These are phyloP conservation scores for Cyprinella venusta DNA, from an alignment of 2,797 vertebrate genomes.

Conservation along the genomic window DNA sequence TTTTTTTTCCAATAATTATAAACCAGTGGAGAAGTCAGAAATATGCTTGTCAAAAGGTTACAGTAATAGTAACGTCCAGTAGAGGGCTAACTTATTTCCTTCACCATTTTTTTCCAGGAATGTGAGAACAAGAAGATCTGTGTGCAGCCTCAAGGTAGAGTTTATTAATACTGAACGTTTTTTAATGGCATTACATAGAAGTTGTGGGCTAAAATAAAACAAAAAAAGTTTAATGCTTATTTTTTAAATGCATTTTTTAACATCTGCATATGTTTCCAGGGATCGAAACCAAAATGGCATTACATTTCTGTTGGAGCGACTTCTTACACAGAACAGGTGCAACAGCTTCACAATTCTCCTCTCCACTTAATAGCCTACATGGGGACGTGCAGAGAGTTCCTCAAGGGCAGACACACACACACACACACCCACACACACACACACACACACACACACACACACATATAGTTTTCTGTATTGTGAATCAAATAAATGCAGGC, in stretches of 20 bases:
- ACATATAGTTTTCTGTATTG: too few species aligned
- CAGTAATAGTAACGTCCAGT: background rate
- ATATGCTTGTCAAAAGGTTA: background rate
- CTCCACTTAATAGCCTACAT: background rate
- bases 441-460: too few species aligned
- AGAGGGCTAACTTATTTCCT: background rate
- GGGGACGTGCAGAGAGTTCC: too few species aligned
- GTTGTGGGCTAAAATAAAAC: background rate
- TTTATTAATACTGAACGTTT: conserved; percentile 23
- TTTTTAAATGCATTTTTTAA: background rate
- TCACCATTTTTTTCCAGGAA: conserved; percentile 74
- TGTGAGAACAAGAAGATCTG: conserved; percentile 83
- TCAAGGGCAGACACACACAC: too few species aligned
- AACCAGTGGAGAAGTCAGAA: background rate
- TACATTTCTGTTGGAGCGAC: conserved; percentile 81
- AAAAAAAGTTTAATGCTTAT: too few species aligned
- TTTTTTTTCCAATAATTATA: background rate
- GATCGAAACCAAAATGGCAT: conserved; percentile 77
- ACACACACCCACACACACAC: too few species aligned
- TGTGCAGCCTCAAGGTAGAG: conserved; percentile 92
- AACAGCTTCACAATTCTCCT: background rate
- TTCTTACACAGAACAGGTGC: conserved; percentile 89
- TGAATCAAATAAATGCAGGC: too few species aligned
- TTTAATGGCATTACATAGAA: background rate
- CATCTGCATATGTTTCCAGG: conserved; percentile 73